Conservation (phyloP, 2,797 vertebrate genomes). For the Girardinus metallicus region DNA sequence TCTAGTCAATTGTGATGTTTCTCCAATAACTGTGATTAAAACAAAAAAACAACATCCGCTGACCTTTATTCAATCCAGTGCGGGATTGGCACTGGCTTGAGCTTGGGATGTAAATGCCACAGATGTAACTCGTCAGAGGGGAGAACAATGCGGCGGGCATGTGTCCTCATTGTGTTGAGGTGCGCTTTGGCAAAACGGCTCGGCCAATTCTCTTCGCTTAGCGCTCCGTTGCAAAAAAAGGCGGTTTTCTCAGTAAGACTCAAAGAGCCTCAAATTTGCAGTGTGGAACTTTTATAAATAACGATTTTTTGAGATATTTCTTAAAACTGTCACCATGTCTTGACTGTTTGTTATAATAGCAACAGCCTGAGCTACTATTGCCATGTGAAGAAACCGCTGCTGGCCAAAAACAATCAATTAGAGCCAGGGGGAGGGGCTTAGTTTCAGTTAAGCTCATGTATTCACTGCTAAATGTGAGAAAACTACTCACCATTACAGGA, state of each 20-base stretch:
- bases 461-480: no score
- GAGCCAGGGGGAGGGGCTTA: no score
- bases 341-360: no score
- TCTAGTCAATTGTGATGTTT: background rate
- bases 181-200: constrained; percentile 3
- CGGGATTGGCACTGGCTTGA: background rate
- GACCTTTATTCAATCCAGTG: constrained; percentile 11
- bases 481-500: no score
- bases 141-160: background rate
- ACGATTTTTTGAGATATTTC: no score
- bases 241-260: background rate
- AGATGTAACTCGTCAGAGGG: constrained; percentile 1
- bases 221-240: background rate
- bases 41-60: background rate
- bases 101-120: background rate
- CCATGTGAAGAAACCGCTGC: no score
- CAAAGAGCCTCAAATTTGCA: background rate
- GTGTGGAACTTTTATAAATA: no score
- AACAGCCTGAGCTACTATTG: no score
- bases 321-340: no score
- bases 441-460: no score
- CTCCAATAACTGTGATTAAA: background rate
- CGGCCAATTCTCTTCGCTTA: background rate
- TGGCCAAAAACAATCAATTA: no score
- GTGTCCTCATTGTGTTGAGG: background rate